Evolutionary conservation across 2,888 invertebrate species (phyloP).

Genomic region (Cerastis leucographa): DNA sequence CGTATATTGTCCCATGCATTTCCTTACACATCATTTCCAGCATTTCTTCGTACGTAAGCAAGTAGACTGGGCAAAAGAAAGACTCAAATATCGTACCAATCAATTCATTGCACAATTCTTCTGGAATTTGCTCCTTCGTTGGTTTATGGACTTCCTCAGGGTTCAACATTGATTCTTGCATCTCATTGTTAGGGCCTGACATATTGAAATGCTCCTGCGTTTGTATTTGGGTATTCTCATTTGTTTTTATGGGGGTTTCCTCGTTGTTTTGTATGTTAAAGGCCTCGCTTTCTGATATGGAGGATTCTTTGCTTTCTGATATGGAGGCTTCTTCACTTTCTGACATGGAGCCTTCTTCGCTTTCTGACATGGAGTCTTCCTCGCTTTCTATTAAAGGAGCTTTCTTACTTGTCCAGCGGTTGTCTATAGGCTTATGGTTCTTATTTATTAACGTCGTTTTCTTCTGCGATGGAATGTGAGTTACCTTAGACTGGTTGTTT

Average conservation of each 20-base stretch:
- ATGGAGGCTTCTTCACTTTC: background rate
- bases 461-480: background rate
- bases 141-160: background rate
- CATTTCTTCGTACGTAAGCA: background rate
- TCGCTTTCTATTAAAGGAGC: background rate
- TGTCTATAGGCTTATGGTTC: too few relatives aligned
- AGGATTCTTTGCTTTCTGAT: background rate
- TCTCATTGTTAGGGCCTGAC: too few relatives aligned
- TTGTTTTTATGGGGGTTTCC: background rate
- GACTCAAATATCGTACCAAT: constrained; percentile 14
- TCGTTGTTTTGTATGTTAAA: background rate
- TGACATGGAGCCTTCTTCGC: too few relatives aligned
- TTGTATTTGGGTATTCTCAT: too few relatives aligned
- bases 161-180: too few relatives aligned
- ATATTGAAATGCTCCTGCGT: too few relatives aligned
- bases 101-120: constrained; percentile 13
- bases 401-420: background rate
- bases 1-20: constrained; percentile 29
- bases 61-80: constrained; percentile 19
- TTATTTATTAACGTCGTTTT: background rate
- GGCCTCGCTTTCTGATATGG: background rate
- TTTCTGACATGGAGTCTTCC: background rate
- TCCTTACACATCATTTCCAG: constrained; percentile 20
- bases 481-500: background rate
- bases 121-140: background rate